Conservation (phyloP, 2,888 invertebrate species). For the Acronicta alni region DNA sequence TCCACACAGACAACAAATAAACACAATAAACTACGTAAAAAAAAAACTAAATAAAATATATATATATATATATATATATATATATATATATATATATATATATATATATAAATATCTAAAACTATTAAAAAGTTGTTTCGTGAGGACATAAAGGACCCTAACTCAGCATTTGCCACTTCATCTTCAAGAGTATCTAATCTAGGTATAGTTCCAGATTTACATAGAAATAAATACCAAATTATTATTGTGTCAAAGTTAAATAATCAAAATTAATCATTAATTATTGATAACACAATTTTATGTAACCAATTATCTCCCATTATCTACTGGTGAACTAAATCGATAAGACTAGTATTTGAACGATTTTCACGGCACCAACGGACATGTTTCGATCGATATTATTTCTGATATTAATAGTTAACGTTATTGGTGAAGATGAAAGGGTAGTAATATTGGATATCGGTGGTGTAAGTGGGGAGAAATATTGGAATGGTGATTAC, state of each 20-base stretch:
- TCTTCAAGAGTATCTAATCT: too few species aligned
- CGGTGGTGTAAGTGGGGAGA: constrained; percentile 74
- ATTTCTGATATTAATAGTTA: constrained; percentile 58
- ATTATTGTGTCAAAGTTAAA: constrained; percentile 24
- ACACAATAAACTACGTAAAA: too few species aligned
- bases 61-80: too few species aligned
- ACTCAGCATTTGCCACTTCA: too few species aligned
- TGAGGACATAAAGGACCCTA: too few species aligned
- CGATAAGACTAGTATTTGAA: constrained; percentile 42
- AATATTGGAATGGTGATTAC: constrained; percentile 82
- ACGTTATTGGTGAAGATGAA: constrained; percentile 56
- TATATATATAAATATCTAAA: too few species aligned
- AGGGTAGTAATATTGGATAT: constrained; percentile 68
- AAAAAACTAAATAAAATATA: too few species aligned
- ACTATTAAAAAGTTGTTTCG: too few species aligned
- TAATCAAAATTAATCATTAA: constrained; percentile 50
- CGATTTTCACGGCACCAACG: constrained; percentile 32
- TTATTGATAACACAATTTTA: constrained; percentile 45
- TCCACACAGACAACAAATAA: too few species aligned
- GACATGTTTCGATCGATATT: constrained; percentile 67
- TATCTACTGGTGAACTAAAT: constrained; percentile 34
- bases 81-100: too few species aligned
- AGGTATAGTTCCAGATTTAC: not conserved
- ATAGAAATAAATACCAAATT: not conserved
- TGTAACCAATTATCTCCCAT: constrained; percentile 37